A percentile compares a stretch with the other conserved stretches of the same genome.
Conservation (phyloP, 2,113 vertebrate genomes). For the Eurypyga helias region DNA sequence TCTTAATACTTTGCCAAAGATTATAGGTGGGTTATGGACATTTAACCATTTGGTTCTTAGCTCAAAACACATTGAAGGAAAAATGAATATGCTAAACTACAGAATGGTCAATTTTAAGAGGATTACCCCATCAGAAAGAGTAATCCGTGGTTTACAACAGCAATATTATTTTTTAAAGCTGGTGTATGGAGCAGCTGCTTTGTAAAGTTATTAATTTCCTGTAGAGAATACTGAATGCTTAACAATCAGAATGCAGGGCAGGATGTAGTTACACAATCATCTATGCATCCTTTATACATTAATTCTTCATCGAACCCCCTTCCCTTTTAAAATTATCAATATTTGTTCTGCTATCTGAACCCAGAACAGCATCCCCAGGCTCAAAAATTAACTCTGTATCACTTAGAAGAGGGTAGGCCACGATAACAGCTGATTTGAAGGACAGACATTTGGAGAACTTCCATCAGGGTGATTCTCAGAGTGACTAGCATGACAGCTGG, state of each 20-base stretch:
- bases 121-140: constrained; percentile 63
- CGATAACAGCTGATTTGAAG: background rate
- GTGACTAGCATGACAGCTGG: background rate
- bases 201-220: constrained; percentile 76
- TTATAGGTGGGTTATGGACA: background rate
- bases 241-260: constrained; percentile 16
- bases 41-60: constrained; percentile 9
- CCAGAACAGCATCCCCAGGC: background rate
- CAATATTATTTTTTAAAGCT: constrained; percentile 62
- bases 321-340: background rate
- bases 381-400: background rate
- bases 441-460: background rate
- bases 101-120: constrained; percentile 66
- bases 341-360: background rate
- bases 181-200: constrained; percentile 68
- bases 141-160: constrained; percentile 71
- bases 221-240: constrained; percentile 47
- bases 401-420: background rate
- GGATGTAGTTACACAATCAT: constrained; percentile 14
- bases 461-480: background rate
- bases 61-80: constrained; percentile 16
- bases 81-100: background rate
- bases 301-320: background rate
- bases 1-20: background rate
- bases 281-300: constrained; percentile 23